phyloP scores from a whole-genome alignment of 2,113 vertebrate species.

The Hippotragus niger region DNA sequence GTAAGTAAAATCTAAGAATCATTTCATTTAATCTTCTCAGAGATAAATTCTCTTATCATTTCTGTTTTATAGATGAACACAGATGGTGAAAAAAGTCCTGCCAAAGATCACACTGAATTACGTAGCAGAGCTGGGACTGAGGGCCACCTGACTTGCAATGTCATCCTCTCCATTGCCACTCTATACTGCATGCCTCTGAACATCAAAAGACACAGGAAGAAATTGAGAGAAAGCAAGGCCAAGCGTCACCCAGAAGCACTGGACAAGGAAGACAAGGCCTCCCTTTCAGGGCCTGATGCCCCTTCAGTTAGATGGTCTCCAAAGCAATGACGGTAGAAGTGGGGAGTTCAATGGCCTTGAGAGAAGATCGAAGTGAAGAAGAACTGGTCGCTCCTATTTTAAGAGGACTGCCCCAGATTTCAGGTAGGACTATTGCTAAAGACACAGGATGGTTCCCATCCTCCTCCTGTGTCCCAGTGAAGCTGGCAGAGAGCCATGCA shows the following conservation, averaged over 20 bases:
- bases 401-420: not conserved
- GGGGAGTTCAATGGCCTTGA: not conserved
- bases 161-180: not conserved
- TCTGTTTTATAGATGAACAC: not conserved
- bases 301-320: not conserved
- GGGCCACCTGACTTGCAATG: not conserved
- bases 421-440: not conserved
- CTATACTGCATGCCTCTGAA: not conserved
- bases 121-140: not conserved
- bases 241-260: not conserved
- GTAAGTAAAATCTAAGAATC: not conserved
- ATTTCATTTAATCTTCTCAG: not conserved
- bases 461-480: not conserved
- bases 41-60: not conserved
- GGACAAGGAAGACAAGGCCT: not conserved
- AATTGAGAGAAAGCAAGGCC: not conserved
- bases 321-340: accelerated
- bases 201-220: not conserved
- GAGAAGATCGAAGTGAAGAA: not conserved
- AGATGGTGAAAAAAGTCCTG: not conserved
- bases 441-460: not conserved
- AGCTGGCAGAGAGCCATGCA: not conserved
- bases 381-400: not conserved
- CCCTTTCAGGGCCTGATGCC: not conserved
- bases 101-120: not conserved